These are phyloP conservation scores for Drymodes brunneopygia DNA, from an alignment of 2,113 vertebrate species.

Conservation along the genomic window DNA sequence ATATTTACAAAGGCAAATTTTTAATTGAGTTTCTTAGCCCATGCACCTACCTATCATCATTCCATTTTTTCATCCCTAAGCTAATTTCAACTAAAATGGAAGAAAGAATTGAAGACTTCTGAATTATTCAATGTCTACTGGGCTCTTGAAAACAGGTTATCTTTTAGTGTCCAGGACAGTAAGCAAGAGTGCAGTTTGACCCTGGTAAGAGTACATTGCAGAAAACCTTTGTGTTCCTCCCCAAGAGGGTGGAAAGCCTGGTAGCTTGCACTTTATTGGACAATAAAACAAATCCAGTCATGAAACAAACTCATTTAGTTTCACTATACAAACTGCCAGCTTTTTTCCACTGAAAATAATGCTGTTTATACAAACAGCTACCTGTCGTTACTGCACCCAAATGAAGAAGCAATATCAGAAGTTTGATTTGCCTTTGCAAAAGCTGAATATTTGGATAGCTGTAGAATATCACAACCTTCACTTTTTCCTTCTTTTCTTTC, in stretches of 20 bases:
- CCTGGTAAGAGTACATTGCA: fast-evolving
- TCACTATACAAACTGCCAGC: neutral
- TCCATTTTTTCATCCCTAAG: neutral
- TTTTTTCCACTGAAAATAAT: neutral
- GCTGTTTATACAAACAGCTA: neutral
- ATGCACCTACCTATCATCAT: neutral
- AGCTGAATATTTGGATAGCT: neutral
- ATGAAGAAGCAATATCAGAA: neutral
- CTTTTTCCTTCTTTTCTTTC: neutral
- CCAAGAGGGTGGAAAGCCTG: neutral
- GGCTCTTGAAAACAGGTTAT: neutral
- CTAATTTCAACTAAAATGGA: neutral
- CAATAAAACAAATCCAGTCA: neutral
- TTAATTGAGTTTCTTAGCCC: neutral
- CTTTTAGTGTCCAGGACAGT: neutral
- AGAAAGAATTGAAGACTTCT: neutral
- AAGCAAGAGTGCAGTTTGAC: neutral
- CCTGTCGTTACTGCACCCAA: neutral
- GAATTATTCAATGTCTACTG: neutral
- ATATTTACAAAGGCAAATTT: neutral
- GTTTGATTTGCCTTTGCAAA: neutral
- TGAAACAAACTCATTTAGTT: neutral
- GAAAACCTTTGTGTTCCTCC: neutral
- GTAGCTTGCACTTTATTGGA: neutral
- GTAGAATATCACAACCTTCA: neutral